Evolutionary conservation across 2,888 invertebrate species (phyloP).

Genomic region (Hydriomena furcata): DNA sequence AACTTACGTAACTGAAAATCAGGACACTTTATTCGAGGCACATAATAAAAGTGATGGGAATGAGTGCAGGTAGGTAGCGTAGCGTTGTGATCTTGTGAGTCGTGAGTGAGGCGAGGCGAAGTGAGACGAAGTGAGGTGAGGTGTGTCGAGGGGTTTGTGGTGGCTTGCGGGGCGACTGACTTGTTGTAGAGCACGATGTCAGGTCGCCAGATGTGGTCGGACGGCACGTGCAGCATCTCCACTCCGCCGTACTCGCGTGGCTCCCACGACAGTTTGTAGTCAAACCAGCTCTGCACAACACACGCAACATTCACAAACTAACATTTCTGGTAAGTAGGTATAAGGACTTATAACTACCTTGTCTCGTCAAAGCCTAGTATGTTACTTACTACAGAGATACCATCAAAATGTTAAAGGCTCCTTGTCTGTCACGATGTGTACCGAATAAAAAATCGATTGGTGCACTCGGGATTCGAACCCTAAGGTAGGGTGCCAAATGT

Average conservation of each 20-base stretch:
- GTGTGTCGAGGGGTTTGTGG: background rate
- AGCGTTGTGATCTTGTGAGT: background rate
- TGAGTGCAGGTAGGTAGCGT: background rate
- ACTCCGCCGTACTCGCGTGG: conserved; percentile 97
- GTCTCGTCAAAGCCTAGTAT: too few relatives aligned
- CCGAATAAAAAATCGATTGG: too few relatives aligned
- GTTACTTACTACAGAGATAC: too few relatives aligned
- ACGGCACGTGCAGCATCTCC: conserved; percentile 97
- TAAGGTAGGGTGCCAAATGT: too few relatives aligned
- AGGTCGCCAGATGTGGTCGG: conserved; percentile 98
- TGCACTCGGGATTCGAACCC: too few relatives aligned
- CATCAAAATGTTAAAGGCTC: too few relatives aligned
- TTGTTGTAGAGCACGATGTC: conserved; percentile 98
- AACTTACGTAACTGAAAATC: background rate
- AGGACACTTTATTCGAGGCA: background rate
- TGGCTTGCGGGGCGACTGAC: conserved; percentile 81
- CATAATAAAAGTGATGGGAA: too few relatives aligned
- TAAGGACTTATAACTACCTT: too few relatives aligned
- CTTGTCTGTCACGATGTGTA: too few relatives aligned
- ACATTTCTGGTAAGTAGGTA: too few relatives aligned
- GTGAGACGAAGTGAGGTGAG: background rate
- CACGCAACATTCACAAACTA: conserved; percentile 8
- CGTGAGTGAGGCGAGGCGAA: background rate
- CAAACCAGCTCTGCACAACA: conserved; percentile 91
- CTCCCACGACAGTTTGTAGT: conserved; percentile 97